Evolutionary conservation across 2,113 vertebrate genomes (phyloP).

Genomic region (Vombatus ursinus): DNA sequence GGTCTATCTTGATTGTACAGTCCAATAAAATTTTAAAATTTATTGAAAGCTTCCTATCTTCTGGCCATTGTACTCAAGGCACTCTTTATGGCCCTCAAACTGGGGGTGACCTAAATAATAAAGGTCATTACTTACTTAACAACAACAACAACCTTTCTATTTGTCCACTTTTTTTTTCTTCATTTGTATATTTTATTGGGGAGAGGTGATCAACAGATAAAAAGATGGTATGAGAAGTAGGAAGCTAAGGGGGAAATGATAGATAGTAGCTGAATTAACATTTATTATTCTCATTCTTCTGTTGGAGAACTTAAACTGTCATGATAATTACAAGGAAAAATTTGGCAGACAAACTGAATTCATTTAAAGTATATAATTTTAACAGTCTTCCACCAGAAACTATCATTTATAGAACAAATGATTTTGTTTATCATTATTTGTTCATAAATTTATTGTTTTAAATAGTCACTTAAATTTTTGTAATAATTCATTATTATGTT

Average conservation of each 20-base stretch:
- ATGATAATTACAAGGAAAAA: conserved; percentile 22
- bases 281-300: conserved; percentile 18
- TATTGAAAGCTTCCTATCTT: neutral
- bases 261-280: neutral
- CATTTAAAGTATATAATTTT: conserved; percentile 41
- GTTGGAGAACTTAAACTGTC: conserved; percentile 13
- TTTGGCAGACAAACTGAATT: conserved; percentile 36
- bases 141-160: neutral
- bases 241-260: neutral
- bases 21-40: neutral
- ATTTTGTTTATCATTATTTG: conserved; percentile 1
- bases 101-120: neutral
- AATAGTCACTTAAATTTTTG: neutral
- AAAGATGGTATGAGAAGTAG: neutral
- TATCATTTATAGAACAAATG: conserved; percentile 26
- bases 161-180: neutral
- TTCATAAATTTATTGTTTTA: conserved; percentile 3
- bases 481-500: conserved; percentile 59
- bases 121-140: neutral
- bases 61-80: no score
- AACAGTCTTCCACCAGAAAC: conserved; percentile 5
- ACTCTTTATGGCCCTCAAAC: neutral
- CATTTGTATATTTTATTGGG: conserved; percentile 8
- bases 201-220: conserved; percentile 4
- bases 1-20: neutral